phyloP scores from a whole-genome alignment of 2,888 invertebrate species.

The Apamea sordens region DNA sequence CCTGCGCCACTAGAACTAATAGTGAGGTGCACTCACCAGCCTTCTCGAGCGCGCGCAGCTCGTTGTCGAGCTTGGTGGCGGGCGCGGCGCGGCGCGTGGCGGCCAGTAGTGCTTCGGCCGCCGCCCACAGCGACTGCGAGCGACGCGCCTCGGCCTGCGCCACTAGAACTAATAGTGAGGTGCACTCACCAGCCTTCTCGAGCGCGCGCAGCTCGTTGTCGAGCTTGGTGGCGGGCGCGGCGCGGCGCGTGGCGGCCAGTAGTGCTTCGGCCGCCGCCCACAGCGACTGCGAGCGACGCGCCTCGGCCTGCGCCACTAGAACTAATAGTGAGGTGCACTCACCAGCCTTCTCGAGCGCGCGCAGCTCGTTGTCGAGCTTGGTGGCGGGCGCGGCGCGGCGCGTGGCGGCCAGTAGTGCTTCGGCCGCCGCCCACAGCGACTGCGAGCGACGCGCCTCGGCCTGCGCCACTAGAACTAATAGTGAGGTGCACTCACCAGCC shows the following conservation, averaged over 20 bases:
- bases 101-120: conserved; percentile 96
- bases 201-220: conserved; percentile 94
- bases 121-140: conserved; percentile 98
- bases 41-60: conserved; percentile 93
- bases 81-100: conserved; percentile 92
- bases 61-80: conserved; percentile 91
- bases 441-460: conserved; percentile 92
- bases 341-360: conserved; percentile 93
- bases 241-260: conserved; percentile 93
- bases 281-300: conserved; percentile 94
- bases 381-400: conserved; percentile 89
- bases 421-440: conserved; percentile 98
- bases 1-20: background rate
- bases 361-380: conserved; percentile 93
- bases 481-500: conserved; percentile 89
- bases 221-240: conserved; percentile 88
- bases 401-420: conserved; percentile 95
- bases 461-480: background rate
- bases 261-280: conserved; percentile 98
- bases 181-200: conserved; percentile 91
- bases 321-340: conserved; percentile 33
- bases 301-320: background rate
- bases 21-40: conserved; percentile 89
- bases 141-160: conserved; percentile 83
- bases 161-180: conserved; percentile 1